Evolutionary conservation across 2,888 invertebrate species (phyloP), one percentile per base, ranked within the genome.

Genomic region (Dioctria linearis): DNA sequence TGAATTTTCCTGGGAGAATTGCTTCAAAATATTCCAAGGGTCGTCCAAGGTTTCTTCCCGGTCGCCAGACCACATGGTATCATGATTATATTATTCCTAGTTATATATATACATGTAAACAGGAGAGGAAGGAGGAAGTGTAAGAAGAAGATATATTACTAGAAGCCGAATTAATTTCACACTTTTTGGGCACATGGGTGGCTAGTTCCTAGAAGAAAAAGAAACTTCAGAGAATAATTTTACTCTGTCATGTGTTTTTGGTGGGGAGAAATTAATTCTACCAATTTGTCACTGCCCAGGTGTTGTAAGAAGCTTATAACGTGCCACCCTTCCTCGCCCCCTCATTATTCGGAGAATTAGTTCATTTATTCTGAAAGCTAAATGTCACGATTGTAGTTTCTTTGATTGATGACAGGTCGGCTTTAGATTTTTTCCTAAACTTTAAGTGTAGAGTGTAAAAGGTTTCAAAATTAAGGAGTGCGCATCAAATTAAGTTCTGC

Each of bases 91-190:
- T 25, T 25, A 25, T 25, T 25, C 25, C 25, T 25, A 25, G 25
- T 25, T 25, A 25, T 25, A 25, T 25, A 25, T 25, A n/a, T n/a
- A n/a, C n/a, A n/a, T n/a, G n/a, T n/a, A 25, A 25, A 25, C 25
- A 25, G 25, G 25, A 25, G 25, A 2, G 25, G 25, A 2, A 25
- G 25, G 25, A 25, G 25, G 25, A 25, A 1, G 25, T 1, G 25
- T 25, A 25, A 25, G 25, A 25, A 25, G 25, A 25, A 54, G 6
- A 54, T 3, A 54, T 11, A 54, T 54, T 8, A 54, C 54, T 54
- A 54, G 11, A 69, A 80, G 76, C 67, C 54, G 78, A 80, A 80
- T 80, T 80, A 80, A 80, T 80, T 78, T 80, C 69, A 78, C 78
- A 80, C 78, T 54, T 80, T 69, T 69, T 67, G 25, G 42, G 42